Evolutionary conservation across 2,888 invertebrate species (phyloP).

Genomic region (Lasioglossum calceatum): DNA sequence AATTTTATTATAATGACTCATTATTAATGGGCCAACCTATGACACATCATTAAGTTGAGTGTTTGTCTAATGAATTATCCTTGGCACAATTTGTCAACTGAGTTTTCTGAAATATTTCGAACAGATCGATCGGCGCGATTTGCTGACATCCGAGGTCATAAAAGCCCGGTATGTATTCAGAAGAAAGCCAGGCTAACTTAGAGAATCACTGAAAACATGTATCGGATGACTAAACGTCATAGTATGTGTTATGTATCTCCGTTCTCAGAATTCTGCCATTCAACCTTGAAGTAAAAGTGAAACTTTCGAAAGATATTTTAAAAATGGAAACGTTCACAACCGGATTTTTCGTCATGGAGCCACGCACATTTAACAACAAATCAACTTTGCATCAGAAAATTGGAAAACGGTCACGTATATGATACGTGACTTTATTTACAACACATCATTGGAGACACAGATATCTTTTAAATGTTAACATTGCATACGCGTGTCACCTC

Average conservation of each 20-base stretch:
- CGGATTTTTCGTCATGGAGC: neutral
- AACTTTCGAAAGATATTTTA: conserved; percentile 26
- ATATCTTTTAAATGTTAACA: neutral
- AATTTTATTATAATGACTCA: too few relatives aligned
- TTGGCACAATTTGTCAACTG: neutral
- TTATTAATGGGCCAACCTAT: neutral
- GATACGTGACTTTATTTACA: neutral
- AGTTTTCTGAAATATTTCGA: neutral
- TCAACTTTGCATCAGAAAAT: neutral
- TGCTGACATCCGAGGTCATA: conserved; percentile 26
- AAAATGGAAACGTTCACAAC: neutral
- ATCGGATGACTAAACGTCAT: neutral
- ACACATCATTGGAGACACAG: neutral
- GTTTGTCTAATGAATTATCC: neutral
- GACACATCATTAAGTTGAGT: neutral
- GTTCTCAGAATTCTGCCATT: neutral
- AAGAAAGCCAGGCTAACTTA: neutral
- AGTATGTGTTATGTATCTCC: neutral
- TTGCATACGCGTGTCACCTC: neutral
- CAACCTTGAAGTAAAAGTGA: conserved; percentile 45
- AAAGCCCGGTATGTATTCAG: neutral
- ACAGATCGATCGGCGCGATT: neutral
- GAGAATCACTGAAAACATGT: neutral
- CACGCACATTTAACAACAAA: neutral
- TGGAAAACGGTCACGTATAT: neutral